These are phyloP conservation scores for Maniola jurtina DNA, from an alignment of 1,140 invertebrate genomes.

Conservation along the genomic window DNA sequence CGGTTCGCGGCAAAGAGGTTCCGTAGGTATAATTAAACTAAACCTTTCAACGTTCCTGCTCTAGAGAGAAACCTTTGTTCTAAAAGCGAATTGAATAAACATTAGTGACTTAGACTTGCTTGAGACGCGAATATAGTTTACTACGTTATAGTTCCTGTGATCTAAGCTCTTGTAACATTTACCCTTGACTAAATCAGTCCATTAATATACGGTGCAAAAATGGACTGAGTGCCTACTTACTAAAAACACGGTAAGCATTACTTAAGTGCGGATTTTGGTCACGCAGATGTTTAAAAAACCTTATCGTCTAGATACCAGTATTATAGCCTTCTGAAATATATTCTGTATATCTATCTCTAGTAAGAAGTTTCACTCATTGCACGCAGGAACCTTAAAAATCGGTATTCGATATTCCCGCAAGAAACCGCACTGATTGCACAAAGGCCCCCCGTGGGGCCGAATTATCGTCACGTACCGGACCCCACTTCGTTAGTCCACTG, in stretches of 20 bases:
- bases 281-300: no score
- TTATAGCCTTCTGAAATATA: no score
- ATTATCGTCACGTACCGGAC: conserved; percentile 67
- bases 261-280: no score
- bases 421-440: conserved; percentile 72
- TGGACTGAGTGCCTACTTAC: no score
- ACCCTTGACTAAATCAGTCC: no score
- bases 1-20: conserved; percentile 15
- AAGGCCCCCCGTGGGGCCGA: conserved; percentile 62
- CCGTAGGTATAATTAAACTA: conserved; percentile 11
- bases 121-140: no score
- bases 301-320: no score
- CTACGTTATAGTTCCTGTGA: no score
- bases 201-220: no score
- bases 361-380: neutral
- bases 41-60: neutral
- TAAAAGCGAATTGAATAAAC: neutral
- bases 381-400: conserved; percentile 41
- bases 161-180: no score
- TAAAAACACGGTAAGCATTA: no score
- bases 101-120: neutral
- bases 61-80: neutral
- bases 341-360: no score
- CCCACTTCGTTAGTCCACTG: conserved; percentile 63
- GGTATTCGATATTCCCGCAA: conserved; percentile 46